These are phyloP conservation scores for Brachypodius melanocephalos DNA, from an alignment of 2,113 vertebrate genomes.

Conservation along the genomic window DNA sequence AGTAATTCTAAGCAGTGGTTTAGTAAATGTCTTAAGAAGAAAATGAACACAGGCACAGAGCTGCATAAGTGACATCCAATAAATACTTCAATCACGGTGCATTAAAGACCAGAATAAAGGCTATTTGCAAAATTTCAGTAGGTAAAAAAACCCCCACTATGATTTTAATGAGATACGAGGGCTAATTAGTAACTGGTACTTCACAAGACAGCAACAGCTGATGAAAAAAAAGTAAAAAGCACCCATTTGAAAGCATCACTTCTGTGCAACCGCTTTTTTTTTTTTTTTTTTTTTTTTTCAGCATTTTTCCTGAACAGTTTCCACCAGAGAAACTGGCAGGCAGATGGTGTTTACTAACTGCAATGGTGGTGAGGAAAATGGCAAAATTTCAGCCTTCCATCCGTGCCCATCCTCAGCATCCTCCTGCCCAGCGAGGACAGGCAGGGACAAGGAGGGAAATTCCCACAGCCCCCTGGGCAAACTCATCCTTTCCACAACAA, in stretches of 20 bases:
- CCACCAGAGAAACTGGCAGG: neutral
- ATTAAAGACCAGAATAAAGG: slow-evolving; percentile 47
- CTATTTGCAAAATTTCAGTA: slow-evolving; percentile 18
- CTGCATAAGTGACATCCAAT: slow-evolving; percentile 48
- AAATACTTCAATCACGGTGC: slow-evolving; percentile 39
- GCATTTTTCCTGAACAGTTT: neutral
- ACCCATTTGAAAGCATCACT: neutral
- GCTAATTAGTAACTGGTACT: slow-evolving; percentile 46
- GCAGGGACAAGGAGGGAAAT: neutral
- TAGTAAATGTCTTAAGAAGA: slow-evolving; percentile 32
- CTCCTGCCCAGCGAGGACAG: accelerated
- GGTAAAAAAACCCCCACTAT: neutral
- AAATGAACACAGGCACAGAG: slow-evolving; percentile 11
- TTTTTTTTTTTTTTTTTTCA: neutral
- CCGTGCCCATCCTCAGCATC: neutral
- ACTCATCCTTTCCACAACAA: neutral
- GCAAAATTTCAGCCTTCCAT: neutral
- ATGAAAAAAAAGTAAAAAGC: neutral
- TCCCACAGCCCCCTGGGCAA: neutral
- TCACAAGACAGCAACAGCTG: neutral
- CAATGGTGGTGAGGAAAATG: neutral
- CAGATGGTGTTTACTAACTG: neutral
- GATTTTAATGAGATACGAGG: slow-evolving; percentile 31
- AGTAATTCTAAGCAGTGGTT: slow-evolving; percentile 33
- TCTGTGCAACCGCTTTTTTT: neutral